Conservation (phyloP, 2,888 invertebrate genomes). For the Polymixis flavicincta region DNA sequence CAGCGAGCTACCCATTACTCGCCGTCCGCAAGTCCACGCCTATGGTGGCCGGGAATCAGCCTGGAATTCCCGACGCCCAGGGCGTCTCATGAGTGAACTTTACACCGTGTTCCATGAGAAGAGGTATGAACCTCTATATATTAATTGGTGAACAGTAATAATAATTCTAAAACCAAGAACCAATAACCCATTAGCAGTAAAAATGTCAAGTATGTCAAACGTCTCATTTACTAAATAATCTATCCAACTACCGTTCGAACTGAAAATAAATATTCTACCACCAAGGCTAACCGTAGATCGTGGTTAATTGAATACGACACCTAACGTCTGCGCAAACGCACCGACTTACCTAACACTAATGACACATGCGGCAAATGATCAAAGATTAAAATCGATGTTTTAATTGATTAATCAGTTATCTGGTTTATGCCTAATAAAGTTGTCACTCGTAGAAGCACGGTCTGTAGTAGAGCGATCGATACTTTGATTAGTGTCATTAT, state of each 20-base stretch:
- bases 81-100: too few relatives aligned
- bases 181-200: neutral
- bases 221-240: slow-evolving; percentile 14
- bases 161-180: neutral
- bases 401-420: slow-evolving; percentile 20
- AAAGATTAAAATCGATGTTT: slow-evolving; percentile 49
- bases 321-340: slow-evolving; percentile 66
- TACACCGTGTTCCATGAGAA: too few relatives aligned
- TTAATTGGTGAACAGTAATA: neutral
- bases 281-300: slow-evolving; percentile 58
- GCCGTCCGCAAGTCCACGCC: too few relatives aligned
- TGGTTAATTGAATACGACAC: slow-evolving; percentile 69
- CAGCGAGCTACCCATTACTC: too few relatives aligned
- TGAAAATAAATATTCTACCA: slow-evolving; percentile 52
- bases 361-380: slow-evolving; percentile 64
- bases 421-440: slow-evolving; percentile 45
- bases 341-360: slow-evolving; percentile 61
- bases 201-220: slow-evolving; percentile 11
- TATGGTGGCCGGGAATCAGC: too few relatives aligned
- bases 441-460: neutral
- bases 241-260: slow-evolving; percentile 29
- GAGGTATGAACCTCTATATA: neutral
- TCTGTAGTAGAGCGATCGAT: neutral
- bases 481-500: neutral
- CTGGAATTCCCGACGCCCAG: too few relatives aligned